Percentiles rank a stretch among this genome's conserved stretches.
phyloP scores from a whole-genome alignment of 2,797 vertebrate species.

The Lepidocolaptes lacrymiger region DNA sequence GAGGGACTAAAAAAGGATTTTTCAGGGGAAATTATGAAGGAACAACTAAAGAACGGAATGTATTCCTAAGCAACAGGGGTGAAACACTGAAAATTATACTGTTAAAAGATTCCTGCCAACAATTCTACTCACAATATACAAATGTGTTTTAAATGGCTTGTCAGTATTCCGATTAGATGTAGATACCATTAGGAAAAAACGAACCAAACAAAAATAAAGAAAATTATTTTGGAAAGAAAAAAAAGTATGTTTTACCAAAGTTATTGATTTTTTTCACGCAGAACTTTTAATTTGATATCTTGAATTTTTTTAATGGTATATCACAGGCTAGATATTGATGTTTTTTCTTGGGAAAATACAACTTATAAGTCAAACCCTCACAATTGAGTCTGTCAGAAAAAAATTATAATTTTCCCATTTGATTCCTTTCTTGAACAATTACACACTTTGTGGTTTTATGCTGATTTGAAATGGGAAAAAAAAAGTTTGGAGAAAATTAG shows the following conservation, averaged over 20 bases:
- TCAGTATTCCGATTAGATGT: neutral
- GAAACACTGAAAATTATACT: neutral
- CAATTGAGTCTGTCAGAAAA: neutral
- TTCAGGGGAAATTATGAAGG: neutral
- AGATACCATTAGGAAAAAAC: neutral
- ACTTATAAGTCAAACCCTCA: neutral
- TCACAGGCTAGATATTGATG: neutral
- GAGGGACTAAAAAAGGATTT: neutral
- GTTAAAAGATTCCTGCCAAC: neutral
- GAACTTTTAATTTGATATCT: neutral
- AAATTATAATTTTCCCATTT: neutral
- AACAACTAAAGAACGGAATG: neutral
- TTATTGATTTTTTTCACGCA: neutral
- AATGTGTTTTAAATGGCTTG: neutral
- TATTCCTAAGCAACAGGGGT: neutral
- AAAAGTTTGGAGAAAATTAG: neutral
- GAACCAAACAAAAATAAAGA: neutral
- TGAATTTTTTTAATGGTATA: neutral
- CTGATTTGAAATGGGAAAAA: neutral
- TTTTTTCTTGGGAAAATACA: neutral
- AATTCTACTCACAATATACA: neutral
- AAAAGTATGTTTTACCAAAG: neutral
- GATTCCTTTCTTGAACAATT: neutral
- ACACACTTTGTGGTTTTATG: neutral
- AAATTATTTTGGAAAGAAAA: neutral